Conservation (phyloP, 2,113 vertebrate genomes). For the Festucalex cinctus region DNA sequence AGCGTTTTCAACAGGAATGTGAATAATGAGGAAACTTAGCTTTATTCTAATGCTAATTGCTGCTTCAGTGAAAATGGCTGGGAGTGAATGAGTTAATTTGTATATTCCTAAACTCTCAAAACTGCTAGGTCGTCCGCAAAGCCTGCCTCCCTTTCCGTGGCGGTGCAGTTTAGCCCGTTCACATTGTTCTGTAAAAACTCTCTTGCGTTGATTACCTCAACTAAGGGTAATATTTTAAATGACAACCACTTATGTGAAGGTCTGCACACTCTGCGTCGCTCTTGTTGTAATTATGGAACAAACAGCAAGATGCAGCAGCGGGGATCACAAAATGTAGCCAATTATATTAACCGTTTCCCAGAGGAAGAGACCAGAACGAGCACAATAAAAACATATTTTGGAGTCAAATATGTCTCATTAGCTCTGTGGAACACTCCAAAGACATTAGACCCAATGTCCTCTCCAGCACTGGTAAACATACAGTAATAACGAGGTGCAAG, state of each 20-base stretch:
- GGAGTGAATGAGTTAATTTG: too few species aligned
- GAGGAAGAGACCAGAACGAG: not conserved
- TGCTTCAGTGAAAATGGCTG: too few species aligned
- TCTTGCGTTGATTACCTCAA: not conserved
- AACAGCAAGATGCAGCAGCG: not conserved
- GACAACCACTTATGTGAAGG: not conserved
- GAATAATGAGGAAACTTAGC: too few species aligned
- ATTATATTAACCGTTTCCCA: not conserved
- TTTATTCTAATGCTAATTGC: too few species aligned
- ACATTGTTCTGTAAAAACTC: not conserved
- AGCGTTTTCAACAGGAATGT: too few species aligned
- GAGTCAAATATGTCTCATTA: not conserved
- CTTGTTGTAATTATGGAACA: not conserved
- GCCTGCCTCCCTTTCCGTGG: too few species aligned
- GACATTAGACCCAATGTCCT: not conserved
- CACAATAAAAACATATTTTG: not conserved
- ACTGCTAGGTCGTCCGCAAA: too few species aligned
- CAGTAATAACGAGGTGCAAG: not conserved
- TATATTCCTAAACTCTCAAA: too few species aligned
- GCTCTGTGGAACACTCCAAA: not conserved
- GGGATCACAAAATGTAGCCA: not conserved
- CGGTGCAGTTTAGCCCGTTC: too few species aligned
- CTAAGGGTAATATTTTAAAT: not conserved
- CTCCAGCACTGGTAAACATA: not conserved
- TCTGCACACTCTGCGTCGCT: not conserved